phyloP scores from a whole-genome alignment of 2,797 vertebrate species.

The Sparus aurata region DNA sequence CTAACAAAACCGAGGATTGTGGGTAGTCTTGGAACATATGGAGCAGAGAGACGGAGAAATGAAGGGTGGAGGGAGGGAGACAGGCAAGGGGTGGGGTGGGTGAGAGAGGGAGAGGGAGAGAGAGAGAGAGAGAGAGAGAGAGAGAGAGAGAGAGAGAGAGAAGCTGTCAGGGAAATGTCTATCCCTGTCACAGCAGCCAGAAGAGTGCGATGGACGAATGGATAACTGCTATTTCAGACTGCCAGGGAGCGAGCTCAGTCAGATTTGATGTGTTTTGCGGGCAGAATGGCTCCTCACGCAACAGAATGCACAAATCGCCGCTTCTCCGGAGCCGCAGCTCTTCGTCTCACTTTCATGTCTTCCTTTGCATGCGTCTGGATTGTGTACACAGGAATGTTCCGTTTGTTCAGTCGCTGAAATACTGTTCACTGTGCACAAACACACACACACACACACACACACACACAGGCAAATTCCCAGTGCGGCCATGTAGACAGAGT shows the following conservation, averaged over 20 bases:
- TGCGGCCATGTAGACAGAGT: slow-evolving; percentile 67
- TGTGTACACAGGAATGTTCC: slow-evolving; percentile 56
- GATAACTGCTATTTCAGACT: slow-evolving; percentile 80
- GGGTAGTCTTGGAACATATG: slow-evolving; percentile 82
- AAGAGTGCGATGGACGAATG: slow-evolving; percentile 77
- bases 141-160: slow-evolving; percentile 48
- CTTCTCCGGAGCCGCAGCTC: slow-evolving; percentile 18
- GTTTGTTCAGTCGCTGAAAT: slow-evolving; percentile 63
- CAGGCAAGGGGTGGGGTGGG: not conserved
- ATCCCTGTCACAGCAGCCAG: slow-evolving; percentile 80
- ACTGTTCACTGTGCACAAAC: slow-evolving; percentile 62
- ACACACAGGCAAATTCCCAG: slow-evolving; percentile 61
- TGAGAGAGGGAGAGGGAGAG: not conserved
- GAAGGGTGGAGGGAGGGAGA: slow-evolving; percentile 51
- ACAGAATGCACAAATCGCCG: slow-evolving; percentile 53
- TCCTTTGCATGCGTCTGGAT: slow-evolving; percentile 36
- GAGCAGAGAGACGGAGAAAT: slow-evolving; percentile 71
- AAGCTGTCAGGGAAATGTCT: slow-evolving; percentile 82
- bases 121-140: slow-evolving; percentile 48
- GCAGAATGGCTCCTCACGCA: slow-evolving; percentile 50
- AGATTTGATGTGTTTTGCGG: slow-evolving; percentile 68
- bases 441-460: slow-evolving; percentile 44
- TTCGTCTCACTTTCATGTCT: slow-evolving; percentile 22
- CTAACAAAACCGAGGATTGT: slow-evolving; percentile 79
- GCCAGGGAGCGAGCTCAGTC: slow-evolving; percentile 61